Evolutionary conservation across 1,140 invertebrate genomes (phyloP).

Genomic region (Neotoxoptera formosana): DNA sequence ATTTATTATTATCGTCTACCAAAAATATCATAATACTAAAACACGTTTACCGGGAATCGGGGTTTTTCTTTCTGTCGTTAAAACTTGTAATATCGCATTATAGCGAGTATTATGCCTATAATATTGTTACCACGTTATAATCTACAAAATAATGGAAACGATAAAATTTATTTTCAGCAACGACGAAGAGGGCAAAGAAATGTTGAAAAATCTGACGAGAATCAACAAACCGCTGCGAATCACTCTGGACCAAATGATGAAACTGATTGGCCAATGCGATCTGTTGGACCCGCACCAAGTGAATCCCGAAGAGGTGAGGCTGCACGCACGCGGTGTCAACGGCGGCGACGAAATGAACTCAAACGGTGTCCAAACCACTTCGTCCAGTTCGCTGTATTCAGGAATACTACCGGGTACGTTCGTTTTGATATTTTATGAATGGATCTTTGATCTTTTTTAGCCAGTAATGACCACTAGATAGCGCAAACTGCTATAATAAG

Average conservation of each 20-base stretch:
- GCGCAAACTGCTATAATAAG: neutral
- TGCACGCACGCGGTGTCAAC: neutral
- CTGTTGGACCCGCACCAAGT: conserved; percentile 65
- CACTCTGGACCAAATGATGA: conserved; percentile 75
- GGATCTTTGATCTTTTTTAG: neutral
- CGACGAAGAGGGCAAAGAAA: conserved; percentile 70
- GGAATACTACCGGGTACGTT: conserved; percentile 41
- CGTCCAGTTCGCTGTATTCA: neutral
- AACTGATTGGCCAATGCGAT: conserved; percentile 78
- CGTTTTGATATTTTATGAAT: neutral
- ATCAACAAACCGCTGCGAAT: conserved; percentile 71
- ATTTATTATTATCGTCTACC: neutral
- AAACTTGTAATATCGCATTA: neutral
- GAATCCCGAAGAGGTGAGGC: neutral
- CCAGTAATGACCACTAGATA: neutral
- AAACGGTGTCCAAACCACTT: neutral
- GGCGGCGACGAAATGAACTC: neutral
- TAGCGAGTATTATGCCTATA: neutral
- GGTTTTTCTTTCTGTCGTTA: neutral
- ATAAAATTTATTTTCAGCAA: conserved; percentile 68
- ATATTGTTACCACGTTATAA: neutral
- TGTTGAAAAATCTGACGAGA: conserved; percentile 64
- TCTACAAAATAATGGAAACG: neutral
- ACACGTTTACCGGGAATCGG: neutral
- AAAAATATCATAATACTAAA: neutral